Conservation (phyloP, 1,140 invertebrate genomes). For the Lepidostoma basale region DNA sequence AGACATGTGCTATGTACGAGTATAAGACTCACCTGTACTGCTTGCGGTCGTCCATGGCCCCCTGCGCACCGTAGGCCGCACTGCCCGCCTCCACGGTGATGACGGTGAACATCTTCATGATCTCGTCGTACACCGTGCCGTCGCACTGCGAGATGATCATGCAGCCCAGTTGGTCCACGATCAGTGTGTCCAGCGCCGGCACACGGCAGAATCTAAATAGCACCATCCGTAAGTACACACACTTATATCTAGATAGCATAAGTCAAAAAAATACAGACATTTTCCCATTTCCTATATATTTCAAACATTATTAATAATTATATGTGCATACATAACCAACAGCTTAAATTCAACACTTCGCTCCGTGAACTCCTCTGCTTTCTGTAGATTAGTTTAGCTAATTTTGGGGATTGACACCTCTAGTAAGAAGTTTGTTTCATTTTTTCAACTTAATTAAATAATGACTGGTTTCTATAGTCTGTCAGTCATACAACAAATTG, state of each 20-base stretch:
- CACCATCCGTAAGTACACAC: background rate
- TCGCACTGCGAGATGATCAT: slow-evolving; percentile 94
- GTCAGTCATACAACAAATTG: too few species aligned
- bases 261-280: slow-evolving; percentile 21
- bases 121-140: slow-evolving; percentile 86
- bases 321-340: too few species aligned
- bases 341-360: too few species aligned
- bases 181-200: slow-evolving; percentile 88
- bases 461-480: too few species aligned
- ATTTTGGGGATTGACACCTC: too few species aligned
- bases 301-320: too few species aligned
- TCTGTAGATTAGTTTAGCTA: too few species aligned
- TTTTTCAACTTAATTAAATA: too few species aligned
- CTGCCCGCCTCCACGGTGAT: slow-evolving; percentile 93
- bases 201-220: slow-evolving; percentile 80
- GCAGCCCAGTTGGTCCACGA: slow-evolving; percentile 96
- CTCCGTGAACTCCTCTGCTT: too few species aligned
- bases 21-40: slow-evolving; percentile 74
- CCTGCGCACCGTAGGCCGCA: slow-evolving; percentile 85
- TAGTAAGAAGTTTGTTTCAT: too few species aligned
- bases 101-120: slow-evolving; percentile 97
- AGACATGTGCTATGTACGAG: background rate
- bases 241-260: background rate
- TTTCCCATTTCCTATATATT: background rate
- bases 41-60: slow-evolving; percentile 73